phyloP scores from a whole-genome alignment of 1,140 invertebrate species.

The Pachyrhynchus sulphureomaculatus region DNA sequence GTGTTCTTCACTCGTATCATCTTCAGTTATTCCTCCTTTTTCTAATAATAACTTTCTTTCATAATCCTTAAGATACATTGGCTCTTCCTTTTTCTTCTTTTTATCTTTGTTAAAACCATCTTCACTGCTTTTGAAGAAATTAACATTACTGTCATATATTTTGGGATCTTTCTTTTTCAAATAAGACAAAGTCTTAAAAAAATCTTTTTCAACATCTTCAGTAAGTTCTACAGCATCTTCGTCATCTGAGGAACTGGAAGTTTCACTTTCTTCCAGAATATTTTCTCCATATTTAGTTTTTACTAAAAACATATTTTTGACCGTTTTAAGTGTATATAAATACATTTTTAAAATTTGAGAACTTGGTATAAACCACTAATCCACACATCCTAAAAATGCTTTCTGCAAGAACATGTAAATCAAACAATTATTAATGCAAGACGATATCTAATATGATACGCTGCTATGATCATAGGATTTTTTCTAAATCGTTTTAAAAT shows the following conservation, averaged over 20 bases:
- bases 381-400: no score
- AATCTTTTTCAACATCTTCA: conserved; percentile 76
- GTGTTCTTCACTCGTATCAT: conserved; percentile 50
- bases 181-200: conserved; percentile 80
- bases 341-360: no score
- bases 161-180: conserved; percentile 86
- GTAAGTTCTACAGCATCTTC: conserved; percentile 63
- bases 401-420: background rate
- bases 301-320: conserved; percentile 54
- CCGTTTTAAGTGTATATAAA: background rate
- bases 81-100: conserved; percentile 57
- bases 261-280: conserved; percentile 45
- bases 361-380: no score
- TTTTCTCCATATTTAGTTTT: conserved; percentile 73
- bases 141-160: conserved; percentile 78
- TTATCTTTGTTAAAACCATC: conserved; percentile 45
- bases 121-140: conserved; percentile 66
- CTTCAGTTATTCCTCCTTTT: conserved; percentile 62
- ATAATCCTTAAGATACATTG: conserved; percentile 76
- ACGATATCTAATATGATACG: no score
- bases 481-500: no score
- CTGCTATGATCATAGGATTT: no score
- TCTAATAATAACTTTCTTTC: conserved; percentile 76
- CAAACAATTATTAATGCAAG: no score
- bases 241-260: conserved; percentile 50